phyloP scores from a whole-genome alignment of 2,113 vertebrate genomes.

The Centropus unirufus region DNA sequence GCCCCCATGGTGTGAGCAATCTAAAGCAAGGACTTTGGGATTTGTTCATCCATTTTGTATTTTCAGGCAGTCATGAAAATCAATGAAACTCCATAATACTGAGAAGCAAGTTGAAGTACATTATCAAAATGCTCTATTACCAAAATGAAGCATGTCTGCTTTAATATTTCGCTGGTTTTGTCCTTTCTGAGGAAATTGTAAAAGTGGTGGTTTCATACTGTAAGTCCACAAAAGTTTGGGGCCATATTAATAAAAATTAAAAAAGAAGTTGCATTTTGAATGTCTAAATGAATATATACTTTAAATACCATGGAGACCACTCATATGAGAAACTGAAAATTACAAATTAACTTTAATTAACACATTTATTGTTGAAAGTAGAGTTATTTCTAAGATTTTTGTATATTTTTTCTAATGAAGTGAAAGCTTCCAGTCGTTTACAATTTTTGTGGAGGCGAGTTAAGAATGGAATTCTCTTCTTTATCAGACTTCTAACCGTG shows the following conservation, averaged over 20 bases:
- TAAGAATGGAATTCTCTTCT: not conserved
- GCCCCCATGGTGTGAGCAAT: not conserved
- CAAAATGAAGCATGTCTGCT: not conserved
- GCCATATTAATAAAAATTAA: not conserved
- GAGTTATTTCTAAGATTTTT: not conserved
- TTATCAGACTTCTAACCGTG: not conserved
- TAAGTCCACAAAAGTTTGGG: not conserved
- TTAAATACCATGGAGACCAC: not conserved
- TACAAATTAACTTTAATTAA: not conserved
- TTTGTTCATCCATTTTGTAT: not conserved
- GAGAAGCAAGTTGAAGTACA: not conserved
- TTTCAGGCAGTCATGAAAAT: not conserved
- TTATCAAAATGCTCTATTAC: not conserved
- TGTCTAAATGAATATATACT: not conserved
- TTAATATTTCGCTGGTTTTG: not conserved
- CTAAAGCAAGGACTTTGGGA: not conserved
- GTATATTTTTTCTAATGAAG: not conserved
- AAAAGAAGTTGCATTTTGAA: not conserved
- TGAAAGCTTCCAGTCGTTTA: not conserved
- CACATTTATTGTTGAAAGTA: not conserved
- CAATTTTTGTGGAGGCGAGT: not conserved
- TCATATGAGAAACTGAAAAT: not conserved
- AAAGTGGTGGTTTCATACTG: not conserved
- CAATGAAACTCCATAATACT: not conserved
- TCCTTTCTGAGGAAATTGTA: not conserved